phyloP scores from a whole-genome alignment of 2,888 invertebrate genomes.

The Tiphia femorata region DNA sequence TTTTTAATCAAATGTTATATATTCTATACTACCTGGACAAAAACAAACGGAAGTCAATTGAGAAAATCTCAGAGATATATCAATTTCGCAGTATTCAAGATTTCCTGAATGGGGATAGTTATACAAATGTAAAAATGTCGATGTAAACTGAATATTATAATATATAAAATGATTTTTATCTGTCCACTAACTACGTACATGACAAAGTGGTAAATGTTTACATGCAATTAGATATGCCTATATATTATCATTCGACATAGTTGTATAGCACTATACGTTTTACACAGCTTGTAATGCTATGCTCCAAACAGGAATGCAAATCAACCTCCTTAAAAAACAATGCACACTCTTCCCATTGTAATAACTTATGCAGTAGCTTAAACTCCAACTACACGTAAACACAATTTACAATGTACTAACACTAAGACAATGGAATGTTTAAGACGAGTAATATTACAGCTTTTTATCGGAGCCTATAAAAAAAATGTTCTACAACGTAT shows the following conservation, averaged over 20 bases:
- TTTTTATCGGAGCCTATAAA: no score
- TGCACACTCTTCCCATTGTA: no score
- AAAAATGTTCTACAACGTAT: no score
- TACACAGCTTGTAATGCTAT: background rate
- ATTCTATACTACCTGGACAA: no score
- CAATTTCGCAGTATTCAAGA: no score
- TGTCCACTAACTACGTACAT: background rate
- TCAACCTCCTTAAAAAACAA: no score
- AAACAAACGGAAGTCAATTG: no score
- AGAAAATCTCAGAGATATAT: no score
- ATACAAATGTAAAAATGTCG: slow-evolving; percentile 2
- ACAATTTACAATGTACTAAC: background rate
- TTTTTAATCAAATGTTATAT: no score
- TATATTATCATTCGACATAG: background rate
- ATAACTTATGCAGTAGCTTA: background rate
- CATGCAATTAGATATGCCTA: background rate
- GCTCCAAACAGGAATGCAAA: background rate
- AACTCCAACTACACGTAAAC: no score
- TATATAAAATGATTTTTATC: background rate
- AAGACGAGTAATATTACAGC: background rate
- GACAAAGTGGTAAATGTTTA: background rate
- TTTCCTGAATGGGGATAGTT: no score
- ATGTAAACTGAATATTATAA: background rate
- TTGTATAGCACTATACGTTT: background rate
- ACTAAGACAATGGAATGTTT: background rate